A percentile compares a stretch with the other conserved stretches of the same genome.
Conservation (phyloP, 1,140 invertebrate species). For the Cotesia typhae region DNA sequence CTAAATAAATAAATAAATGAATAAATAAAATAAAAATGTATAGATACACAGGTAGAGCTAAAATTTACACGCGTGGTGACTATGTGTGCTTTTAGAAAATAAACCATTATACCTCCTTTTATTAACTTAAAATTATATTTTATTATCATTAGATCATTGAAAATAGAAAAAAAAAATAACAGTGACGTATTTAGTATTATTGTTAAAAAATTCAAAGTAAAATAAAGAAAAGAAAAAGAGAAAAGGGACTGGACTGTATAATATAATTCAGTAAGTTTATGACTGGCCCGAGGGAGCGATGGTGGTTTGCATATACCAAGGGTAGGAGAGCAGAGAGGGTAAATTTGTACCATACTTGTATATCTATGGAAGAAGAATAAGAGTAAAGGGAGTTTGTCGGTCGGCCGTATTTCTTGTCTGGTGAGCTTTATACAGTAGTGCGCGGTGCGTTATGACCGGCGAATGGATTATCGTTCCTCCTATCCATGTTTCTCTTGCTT, state of each 20-base stretch:
- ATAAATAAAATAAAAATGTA: not conserved
- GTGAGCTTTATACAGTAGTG: constrained; percentile 61
- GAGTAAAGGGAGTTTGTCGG: constrained; percentile 46
- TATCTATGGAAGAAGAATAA: constrained; percentile 35
- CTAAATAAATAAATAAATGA: not conserved
- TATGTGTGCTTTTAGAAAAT: no score
- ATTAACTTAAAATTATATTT: no score
- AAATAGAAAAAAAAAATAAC: no score
- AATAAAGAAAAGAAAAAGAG: constrained; percentile 31
- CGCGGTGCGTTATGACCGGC: constrained; percentile 62
- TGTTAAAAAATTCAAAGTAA: constrained; percentile 15
- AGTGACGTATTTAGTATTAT: no score
- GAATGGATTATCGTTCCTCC: constrained; percentile 64
- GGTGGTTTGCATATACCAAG: constrained; percentile 65
- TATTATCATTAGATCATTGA: no score
- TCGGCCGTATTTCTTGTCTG: constrained; percentile 66
- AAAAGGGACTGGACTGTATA: constrained; percentile 55
- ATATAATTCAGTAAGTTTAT: constrained; percentile 68
- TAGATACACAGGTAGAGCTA: not conserved
- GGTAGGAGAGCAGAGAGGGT: constrained; percentile 44
- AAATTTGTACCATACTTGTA: constrained; percentile 49
- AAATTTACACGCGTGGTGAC: not conserved
- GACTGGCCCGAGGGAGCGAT: constrained; percentile 61
- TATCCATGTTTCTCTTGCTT: constrained; percentile 39
- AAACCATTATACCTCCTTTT: no score